Percentiles rank a stretch among this genome's conserved stretches.
These are phyloP conservation scores for Napeogenes inachia DNA, from an alignment of 2,888 invertebrate genomes.

Conservation along the genomic window DNA sequence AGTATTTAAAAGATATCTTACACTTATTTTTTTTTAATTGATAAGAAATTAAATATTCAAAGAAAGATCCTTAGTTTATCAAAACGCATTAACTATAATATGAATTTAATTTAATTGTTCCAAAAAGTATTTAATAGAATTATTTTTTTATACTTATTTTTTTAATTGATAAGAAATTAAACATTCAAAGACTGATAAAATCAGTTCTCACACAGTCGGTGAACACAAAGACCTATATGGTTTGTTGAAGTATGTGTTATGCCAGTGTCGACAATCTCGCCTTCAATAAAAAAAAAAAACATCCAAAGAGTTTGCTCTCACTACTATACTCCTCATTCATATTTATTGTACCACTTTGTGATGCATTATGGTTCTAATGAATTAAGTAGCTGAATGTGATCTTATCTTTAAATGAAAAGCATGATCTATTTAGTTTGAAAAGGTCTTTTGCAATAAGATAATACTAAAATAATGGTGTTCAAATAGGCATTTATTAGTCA, in stretches of 20 bases:
- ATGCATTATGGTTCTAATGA: constrained; percentile 40
- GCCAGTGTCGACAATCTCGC: constrained; percentile 64
- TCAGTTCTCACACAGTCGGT: constrained; percentile 52
- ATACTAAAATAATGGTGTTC: not conserved
- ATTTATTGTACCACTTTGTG: constrained; percentile 16
- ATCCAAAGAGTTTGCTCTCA: constrained; percentile 34
- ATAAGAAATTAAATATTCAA: no score
- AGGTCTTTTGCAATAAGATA: not conserved
- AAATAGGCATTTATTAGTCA: no score
- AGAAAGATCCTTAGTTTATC: no score
- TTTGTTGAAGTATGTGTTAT: constrained; percentile 40
- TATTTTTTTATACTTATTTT: no score
- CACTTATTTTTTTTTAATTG: no score
- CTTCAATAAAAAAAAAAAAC: constrained; percentile 36
- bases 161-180: not conserved
- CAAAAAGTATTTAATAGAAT: not conserved
- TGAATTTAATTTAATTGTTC: no score
- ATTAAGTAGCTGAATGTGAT: constrained; percentile 53
- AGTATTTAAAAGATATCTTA: no score
- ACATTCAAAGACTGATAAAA: constrained; percentile 37
- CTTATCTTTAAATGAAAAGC: constrained; percentile 26
- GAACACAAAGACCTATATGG: constrained; percentile 38
- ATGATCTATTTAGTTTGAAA: constrained; percentile 16
- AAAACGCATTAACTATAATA: no score
- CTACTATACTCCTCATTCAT: constrained; percentile 35